Conservation (phyloP, 2,888 invertebrate species). For the Tetrapedia diversipes region DNA sequence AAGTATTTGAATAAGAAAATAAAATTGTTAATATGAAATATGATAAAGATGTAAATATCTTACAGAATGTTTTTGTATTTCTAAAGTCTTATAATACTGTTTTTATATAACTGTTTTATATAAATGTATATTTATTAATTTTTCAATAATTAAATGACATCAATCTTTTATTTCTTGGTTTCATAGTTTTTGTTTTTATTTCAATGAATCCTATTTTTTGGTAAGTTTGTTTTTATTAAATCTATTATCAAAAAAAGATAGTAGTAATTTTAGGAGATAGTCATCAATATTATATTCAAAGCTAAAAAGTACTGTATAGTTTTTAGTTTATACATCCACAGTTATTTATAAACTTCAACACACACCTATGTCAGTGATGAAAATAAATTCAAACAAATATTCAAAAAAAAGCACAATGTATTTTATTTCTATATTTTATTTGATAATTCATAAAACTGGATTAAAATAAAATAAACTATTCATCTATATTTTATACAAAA, state of each 20-base stretch:
- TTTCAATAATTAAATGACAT: not conserved
- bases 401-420: too few species aligned
- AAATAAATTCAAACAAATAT: too few species aligned
- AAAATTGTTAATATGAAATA: slow-evolving; percentile 3
- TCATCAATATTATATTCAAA: too few species aligned
- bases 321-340: too few species aligned
- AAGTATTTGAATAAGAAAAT: not conserved
- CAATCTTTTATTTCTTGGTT: not conserved
- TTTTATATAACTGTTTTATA: slow-evolving; percentile 12
- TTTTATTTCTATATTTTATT: too few species aligned
- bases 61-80: slow-evolving; percentile 13
- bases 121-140: slow-evolving; percentile 5
- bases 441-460: too few species aligned
- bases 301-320: too few species aligned
- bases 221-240: not conserved
- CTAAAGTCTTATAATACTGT: not conserved
- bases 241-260: not conserved
- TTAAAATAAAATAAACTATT: too few species aligned
- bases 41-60: slow-evolving; percentile 6
- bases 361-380: too few species aligned
- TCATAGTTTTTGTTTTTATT: not conserved
- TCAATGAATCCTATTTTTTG: not conserved
- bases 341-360: too few species aligned
- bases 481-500: too few species aligned
- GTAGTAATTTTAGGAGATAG: too few species aligned